Base-by-base conservation (phyloP, 2,797 vertebrate species). In the Momotus momota region DNA sequence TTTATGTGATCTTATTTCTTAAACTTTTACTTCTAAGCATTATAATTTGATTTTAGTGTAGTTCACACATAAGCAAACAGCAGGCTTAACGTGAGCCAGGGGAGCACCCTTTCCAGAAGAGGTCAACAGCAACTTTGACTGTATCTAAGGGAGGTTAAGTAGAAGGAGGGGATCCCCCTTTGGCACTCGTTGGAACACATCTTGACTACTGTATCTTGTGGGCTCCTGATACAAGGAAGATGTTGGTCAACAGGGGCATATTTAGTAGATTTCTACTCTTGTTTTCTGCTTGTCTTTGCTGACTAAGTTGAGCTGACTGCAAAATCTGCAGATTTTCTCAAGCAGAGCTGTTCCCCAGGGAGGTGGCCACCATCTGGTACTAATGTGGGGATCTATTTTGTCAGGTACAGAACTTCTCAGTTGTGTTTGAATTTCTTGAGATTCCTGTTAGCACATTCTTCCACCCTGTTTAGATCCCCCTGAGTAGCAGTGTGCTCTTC, bases 61-160 rank as follows among this genome's bases (percentile, higher is more conserved):
- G 66, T 23, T 81, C n/a, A 38, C 13, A 13, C 43, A 17, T 73
- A 22, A 65, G 35, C n/a, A 33, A 46, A 58, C n/a, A 31, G 27
- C 25, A 65, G 40, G 25, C 10, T 74, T 31, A 41, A 0, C 8
- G 14, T 49, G 18, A 57, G 52, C 38, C 52, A n/a, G 35, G 7
- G 1, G 29, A 74, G 27, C 0, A 0, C 18, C 29, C 64, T 86
- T 54, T 29, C 54, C 22, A 46, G 5, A 19, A 7, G 10, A 19
- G 10, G 12, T 65, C 9, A 29, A 2, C 25, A 10, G n/a, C 38
- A 27, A 26, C 33, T 31, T 58, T 80, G 27, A 16, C 11, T 70
- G 33, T 70, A 45, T 40, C 0, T 5, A n/a, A 8, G 33, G 15
- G 70, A 26, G 38, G 23, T 10, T 26, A 52, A 12, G 16, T 43